Base-by-base conservation (phyloP, 2,888 invertebrate genomes). In the Dynastes tityus region DNA sequence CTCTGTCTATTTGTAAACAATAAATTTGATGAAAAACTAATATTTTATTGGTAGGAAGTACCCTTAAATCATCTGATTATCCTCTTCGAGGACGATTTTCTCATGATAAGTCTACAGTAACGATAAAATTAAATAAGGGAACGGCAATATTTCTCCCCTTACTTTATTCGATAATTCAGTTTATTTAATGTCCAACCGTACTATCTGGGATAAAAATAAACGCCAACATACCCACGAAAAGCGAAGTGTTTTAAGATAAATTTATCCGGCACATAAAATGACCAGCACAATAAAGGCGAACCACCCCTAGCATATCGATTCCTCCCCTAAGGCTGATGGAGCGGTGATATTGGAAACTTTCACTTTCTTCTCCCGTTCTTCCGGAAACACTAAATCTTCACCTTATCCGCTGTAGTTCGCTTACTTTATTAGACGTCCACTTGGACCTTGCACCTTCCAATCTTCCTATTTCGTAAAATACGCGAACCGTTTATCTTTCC, bases 211-310 rank as follows among this genome's bases (percentile, higher is more conserved):
- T 74, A 61, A 74, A 55, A 61, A 61, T 74, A 61, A 74, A 61
- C 61, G 61, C 45, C 61, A 32, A 49, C 51, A 51, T 51, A 27
- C 27, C 68, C 49, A 68, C 49, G 51, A 68, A 74, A 74, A 61
- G 11, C 61, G 73, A 74, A 74, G 61, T 74, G 61, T 55, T 74
- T 74, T 74, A 74, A 74, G 73, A 74, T 74, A 74, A 74, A 74
- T 74, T 74, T 74, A 74, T 74, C 73, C 45, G 61, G 63, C 61
- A 74, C 73, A 74, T 74, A 74, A 74, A 74, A 63, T 74, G 73
- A 74, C 73, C 73, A 68, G 61, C 73, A 55, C 73, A 74, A 74
- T 74, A 74, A 74, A 74, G 61, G 40, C 73, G 73, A 45, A n/a
- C 61, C 73, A 45, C 73, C 73, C 45, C 45, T 13, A 45, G 73